Percentiles rank a stretch among this genome's conserved stretches.
Conservation (phyloP, 1,140 invertebrate species). For the Anastatus disparis region DNA sequence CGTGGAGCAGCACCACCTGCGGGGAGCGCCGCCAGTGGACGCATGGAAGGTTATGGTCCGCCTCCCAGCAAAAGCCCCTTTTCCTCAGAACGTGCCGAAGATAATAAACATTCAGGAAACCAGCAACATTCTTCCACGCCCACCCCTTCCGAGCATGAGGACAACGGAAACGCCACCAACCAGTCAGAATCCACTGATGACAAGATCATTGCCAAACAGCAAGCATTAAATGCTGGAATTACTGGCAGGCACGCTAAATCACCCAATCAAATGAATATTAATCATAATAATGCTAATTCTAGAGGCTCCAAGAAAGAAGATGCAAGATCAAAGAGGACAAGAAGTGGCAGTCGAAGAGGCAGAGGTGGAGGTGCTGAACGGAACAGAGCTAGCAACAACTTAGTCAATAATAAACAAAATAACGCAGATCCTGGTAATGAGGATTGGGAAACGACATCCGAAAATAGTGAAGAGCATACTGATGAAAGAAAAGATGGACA, state of each 20-base stretch:
- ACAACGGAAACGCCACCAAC: conserved; percentile 60
- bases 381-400: conserved; percentile 34
- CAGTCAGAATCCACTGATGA: conserved; percentile 69
- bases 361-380: conserved; percentile 26
- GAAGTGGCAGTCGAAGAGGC: conserved; percentile 58
- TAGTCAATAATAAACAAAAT: conserved; percentile 48
- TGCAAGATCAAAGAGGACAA: conserved; percentile 54
- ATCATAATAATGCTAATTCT: conserved; percentile 41
- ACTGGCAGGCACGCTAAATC: conserved; percentile 67
- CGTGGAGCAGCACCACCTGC: conserved; percentile 61
- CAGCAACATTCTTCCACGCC: conserved; percentile 50
- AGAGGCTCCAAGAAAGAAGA: conserved; percentile 58
- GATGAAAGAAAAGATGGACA: conserved; percentile 62
- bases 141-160: conserved; percentile 57
- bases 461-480: conserved; percentile 72
- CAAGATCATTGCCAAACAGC: conserved; percentile 77
- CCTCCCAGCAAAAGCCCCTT: conserved; percentile 82
- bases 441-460: conserved; percentile 77
- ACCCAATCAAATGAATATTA: conserved; percentile 47
- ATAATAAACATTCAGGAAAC: conserved; percentile 52
- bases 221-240: conserved; percentile 74
- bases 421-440: conserved; percentile 69
- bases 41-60: conserved; percentile 79
- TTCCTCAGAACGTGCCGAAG: conserved; percentile 56
- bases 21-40: conserved; percentile 61